Evolutionary conservation across 2,113 vertebrate species (phyloP), one percentile per base, ranked within the genome.

Genomic region (Phylloscopus trochiloides): DNA sequence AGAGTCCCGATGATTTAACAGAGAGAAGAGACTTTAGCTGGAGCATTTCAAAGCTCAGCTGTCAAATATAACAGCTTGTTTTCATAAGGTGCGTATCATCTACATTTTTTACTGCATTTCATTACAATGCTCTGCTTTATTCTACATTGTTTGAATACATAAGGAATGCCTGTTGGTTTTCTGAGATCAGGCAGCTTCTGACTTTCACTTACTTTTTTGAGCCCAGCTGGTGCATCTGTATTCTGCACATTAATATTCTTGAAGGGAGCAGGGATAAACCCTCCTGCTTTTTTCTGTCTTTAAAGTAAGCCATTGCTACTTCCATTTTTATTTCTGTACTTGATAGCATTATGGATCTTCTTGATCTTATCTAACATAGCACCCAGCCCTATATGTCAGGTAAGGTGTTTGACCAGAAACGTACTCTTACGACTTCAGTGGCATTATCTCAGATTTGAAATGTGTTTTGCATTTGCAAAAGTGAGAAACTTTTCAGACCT

Each of bases 51-150:
- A 86, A 81, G 47, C 15, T 71, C 92, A 80, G 62, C 77, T 82
- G 67, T 74, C 62, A 29, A 94, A 51, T 82, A 59, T 54, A 94
- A 43, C 62, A 91, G 28, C 42, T 87, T 91, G 57, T 67, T 94
- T 94, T 90, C 87, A 93, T 72, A 94, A 95, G 61, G n/a, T 79
- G 36, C 20, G 4, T 92, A 94, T 68, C 28, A 48, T 81, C 29
- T 59, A 61, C 22, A 42, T 87, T 40, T 55, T 86, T 92, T 71
- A 83, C 87, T 79, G 28, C 91, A 92, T 94, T 95, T 97, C 83
- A 86, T 97, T 97, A 87, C 40, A 95, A 19, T 93, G 48, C 36
- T 86, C 24, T 86, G 52, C 59, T 96, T 93, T 70, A 71, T 73
- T 94, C 86, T 85, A 17, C 28, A 22, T 32, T 22, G 36, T 90